These are phyloP conservation scores for Lysandra coridon DNA, from an alignment of 2,888 invertebrate species.

Conservation along the genomic window DNA sequence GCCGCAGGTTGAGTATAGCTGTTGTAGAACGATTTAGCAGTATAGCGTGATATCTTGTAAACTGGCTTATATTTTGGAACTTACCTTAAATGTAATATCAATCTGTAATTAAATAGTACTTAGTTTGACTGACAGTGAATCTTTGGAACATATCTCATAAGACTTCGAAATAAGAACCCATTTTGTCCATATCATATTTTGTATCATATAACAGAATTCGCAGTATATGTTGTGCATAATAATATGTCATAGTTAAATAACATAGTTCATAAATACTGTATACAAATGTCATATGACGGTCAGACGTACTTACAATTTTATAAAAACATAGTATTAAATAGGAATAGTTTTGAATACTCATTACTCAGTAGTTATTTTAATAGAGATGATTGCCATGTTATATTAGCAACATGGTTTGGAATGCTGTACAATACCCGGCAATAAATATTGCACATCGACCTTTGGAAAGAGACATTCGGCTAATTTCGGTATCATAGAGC, in stretches of 20 bases:
- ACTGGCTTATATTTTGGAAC: neutral
- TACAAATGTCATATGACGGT: neutral
- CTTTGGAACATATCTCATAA: neutral
- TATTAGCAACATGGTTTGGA: neutral
- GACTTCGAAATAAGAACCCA: neutral
- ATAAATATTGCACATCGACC: too few species aligned
- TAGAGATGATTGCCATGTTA: neutral
- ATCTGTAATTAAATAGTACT: neutral
- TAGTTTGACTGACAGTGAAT: neutral
- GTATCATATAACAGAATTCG: constrained; percentile 13
- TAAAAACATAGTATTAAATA: neutral
- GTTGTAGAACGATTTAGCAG: too few species aligned
- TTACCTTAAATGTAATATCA: neutral
- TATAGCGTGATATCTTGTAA: neutral
- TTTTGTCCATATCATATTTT: constrained; percentile 3
- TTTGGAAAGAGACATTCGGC: too few species aligned
- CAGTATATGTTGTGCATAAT: constrained; percentile 22
- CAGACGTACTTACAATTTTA: neutral
- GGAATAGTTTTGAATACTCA: neutral
- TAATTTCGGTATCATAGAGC: too few species aligned
- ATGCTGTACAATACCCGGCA: neutral
- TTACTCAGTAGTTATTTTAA: neutral
- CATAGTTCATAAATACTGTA: neutral
- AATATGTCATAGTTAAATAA: constrained; percentile 9
- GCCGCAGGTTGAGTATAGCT: too few species aligned